phyloP scores from a whole-genome alignment of 1,140 invertebrate species.

The Tribolium madens region DNA sequence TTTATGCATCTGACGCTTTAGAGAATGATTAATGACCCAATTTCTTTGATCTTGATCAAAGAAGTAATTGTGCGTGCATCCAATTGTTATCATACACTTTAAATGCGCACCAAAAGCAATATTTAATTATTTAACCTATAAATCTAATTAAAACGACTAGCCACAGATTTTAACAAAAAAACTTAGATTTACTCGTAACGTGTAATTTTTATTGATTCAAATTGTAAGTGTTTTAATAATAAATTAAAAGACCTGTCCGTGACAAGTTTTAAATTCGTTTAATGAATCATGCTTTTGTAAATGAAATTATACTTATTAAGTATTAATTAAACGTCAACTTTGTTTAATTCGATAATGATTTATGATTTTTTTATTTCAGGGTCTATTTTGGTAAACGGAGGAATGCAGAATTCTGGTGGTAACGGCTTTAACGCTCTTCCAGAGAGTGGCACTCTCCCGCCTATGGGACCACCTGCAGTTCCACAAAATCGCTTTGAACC shows the following conservation, averaged over 20 bases:
- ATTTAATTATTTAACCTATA: too few species aligned
- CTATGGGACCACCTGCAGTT: constrained; percentile 46
- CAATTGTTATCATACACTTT: background rate
- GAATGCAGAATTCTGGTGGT: constrained; percentile 50
- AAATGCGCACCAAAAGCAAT: too few species aligned
- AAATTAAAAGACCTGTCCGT: background rate
- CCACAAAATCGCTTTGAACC: constrained; percentile 64
- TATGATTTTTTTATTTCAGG: constrained; percentile 45
- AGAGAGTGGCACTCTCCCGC: constrained; percentile 52
- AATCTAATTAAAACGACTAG: too few species aligned
- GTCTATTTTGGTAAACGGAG: constrained; percentile 51
- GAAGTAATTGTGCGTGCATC: background rate
- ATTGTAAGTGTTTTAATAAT: background rate
- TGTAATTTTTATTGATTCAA: background rate
- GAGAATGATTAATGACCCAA: constrained; percentile 15
- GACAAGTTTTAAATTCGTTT: background rate
- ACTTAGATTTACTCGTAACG: too few species aligned
- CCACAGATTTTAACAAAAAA: too few species aligned
- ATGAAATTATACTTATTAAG: background rate
- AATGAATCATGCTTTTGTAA: background rate
- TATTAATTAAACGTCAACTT: background rate
- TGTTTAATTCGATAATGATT: background rate
- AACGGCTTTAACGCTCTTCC: constrained; percentile 55
- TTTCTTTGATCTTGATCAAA: constrained; percentile 21
- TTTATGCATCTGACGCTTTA: constrained; percentile 29